A percentile compares a stretch with the other conserved stretches of the same genome.
Evolutionary conservation across 1,140 invertebrate species (phyloP).

Genomic region (Latrodectus geometricus): DNA sequence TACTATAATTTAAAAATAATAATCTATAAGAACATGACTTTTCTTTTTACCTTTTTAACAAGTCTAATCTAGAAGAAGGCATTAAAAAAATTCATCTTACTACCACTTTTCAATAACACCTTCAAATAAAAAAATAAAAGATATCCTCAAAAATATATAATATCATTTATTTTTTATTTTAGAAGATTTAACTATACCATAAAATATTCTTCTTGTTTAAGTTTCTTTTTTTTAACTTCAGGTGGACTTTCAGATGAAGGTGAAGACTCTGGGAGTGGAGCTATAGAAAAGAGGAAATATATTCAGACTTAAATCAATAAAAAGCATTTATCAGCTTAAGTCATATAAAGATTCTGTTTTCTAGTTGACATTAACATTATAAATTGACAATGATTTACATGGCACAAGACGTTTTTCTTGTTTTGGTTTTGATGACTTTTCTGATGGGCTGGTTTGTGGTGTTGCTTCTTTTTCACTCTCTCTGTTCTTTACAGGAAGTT

Average conservation of each 20-base stretch:
- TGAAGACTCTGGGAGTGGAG: neutral
- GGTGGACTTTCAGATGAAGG: neutral
- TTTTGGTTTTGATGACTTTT: slow-evolving; percentile 11
- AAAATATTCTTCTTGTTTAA: neutral
- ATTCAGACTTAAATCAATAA: neutral
- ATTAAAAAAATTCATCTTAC: too few relatives aligned
- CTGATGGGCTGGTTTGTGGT: neutral
- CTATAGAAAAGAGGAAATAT: neutral
- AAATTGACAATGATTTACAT: slow-evolving; percentile 2
- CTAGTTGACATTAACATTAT: neutral
- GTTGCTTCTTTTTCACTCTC: slow-evolving; percentile 8
- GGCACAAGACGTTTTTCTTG: slow-evolving; percentile 15
- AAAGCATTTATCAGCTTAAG: neutral
- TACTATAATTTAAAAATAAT: too few relatives aligned
- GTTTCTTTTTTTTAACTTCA: neutral
- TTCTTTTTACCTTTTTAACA: too few relatives aligned
- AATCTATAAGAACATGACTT: too few relatives aligned
- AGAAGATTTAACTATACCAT: neutral
- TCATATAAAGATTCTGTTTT: neutral
- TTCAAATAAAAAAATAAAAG: too few relatives aligned
- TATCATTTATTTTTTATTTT: too few relatives aligned
- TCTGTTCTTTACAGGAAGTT: neutral
- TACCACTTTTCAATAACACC: too few relatives aligned
- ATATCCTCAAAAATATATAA: too few relatives aligned
- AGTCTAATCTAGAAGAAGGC: too few relatives aligned